Percentiles rank a stretch among this genome's conserved stretches.
These are phyloP conservation scores for Drosophila nikananu DNA, from an alignment of 1,140 invertebrate species.

Conservation along the genomic window DNA sequence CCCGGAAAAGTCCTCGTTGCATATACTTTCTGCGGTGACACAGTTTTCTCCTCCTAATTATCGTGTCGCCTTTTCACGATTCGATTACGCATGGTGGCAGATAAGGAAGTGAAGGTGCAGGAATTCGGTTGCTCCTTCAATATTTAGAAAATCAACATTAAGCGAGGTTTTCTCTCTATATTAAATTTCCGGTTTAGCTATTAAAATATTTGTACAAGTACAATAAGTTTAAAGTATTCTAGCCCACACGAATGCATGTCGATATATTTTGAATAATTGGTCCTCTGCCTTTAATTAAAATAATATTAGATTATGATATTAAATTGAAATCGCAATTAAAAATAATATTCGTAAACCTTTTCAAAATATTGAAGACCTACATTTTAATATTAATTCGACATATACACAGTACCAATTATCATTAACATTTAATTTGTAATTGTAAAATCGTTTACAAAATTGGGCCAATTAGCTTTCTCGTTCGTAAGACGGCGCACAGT, in stretches of 20 bases:
- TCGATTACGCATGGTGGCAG: constrained; percentile 22
- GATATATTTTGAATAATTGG: too few species aligned
- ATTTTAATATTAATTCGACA: not conserved
- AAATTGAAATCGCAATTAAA: too few species aligned
- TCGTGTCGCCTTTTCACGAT: constrained; percentile 25
- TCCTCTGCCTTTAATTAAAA: too few species aligned
- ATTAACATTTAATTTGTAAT: not conserved
- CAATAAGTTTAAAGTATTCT: too few species aligned
- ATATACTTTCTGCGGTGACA: constrained; percentile 57
- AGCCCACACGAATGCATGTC: too few species aligned
- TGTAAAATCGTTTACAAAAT: not conserved
- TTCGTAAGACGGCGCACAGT: too few species aligned
- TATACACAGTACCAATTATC: not conserved
- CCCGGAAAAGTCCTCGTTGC: constrained; percentile 22
- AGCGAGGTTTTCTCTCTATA: not conserved
- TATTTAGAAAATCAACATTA: not conserved
- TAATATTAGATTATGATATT: too few species aligned
- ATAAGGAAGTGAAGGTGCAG: constrained; percentile 6
- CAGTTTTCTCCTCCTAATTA: constrained; percentile 65
- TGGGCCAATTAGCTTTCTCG: not conserved
- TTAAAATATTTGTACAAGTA: not conserved
- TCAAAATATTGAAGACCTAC: too few species aligned
- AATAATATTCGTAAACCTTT: too few species aligned
- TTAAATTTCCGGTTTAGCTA: not conserved
- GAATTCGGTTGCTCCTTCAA: not conserved